Evolutionary conservation across 2,888 invertebrate genomes (phyloP), one percentile per base, ranked within the genome.

Genomic region (Agrypnus murinus): DNA sequence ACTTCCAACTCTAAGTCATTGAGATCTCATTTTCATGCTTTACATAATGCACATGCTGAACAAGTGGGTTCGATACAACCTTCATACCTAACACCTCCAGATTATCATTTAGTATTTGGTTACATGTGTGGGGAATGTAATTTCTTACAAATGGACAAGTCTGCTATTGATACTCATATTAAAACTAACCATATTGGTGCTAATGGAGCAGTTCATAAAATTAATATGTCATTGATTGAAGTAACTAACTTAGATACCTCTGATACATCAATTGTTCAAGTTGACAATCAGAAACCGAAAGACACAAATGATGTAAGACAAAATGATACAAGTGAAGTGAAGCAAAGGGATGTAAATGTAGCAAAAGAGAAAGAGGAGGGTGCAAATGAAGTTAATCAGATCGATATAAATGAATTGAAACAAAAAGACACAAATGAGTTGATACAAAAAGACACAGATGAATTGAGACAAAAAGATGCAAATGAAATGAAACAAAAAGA

Each of bases 121-220:
- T 92, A 90, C 78, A 87, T 94, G 2, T 95, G 95, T 79, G 87
- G 88, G 1, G 87, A 89, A 67, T 95, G 95, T 80, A 91, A 94
- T 80, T 95, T 89, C 75, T 88, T 92, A 1, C 95, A 95, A 83
- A 81, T 93, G 74, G 87, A 88, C 5, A 84, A 88, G 55, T 84
- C 86, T 36, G 90, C 90, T 78, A 84, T 94, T 0, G 88, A 90
- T 72, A 87, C 86, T 0, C 95, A 95, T 77, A 86, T 92, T 0
- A 86, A 88, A 48, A 81, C 84, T 0, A 89, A 89, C 72, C 92
- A 90, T 75, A 82, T 86, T 53, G 84, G 86, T 50, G 84, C 86
- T 60, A 84, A 87, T 71, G 87, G 87, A 0, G 86, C 87, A 10
- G 80, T 84, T 36, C 71, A 78, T 57, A 84, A 83, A 69, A 81